Evolutionary conservation across 1,140 invertebrate genomes (phyloP), one percentile per base, ranked within the genome.

Genomic region (Listronotus oregonensis): DNA sequence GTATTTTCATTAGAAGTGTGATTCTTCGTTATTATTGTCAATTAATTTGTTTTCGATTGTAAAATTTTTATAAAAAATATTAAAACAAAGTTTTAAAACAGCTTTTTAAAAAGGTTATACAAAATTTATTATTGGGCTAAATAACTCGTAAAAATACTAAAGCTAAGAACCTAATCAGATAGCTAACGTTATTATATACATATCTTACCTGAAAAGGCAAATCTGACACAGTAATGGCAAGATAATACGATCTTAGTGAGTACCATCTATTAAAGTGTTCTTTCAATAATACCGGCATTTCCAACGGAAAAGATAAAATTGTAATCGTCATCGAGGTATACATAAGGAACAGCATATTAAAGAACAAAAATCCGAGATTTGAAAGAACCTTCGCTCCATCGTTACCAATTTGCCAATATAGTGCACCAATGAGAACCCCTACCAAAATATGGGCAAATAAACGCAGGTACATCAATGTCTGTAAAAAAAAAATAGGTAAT

Each of bases 181-280:
- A n/a, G n/a, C n/a, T n/a, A n/a, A n/a, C n/a, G n/a, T n/a, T n/a
- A n/a, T n/a, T n/a, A n/a, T n/a, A n/a, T n/a, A n/a, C n/a, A n/a
- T n/a, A n/a, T n/a, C n/a, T 68, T 71, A 77, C 75, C 87, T 98
- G 96, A 80, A 98, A 98, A 39, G 96, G 96, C 81, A 98, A 85
- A 82, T 98, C 96, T 0, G 96, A 96, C 52, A 97, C 85, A 0
- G 95, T 97, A 74, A 97, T 97, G 12, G 96, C 96, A 62, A 97
- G 80, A 80, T 98, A 99, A 79, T 98, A 99, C 0, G 94, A 91
- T 70, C 94, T 90, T 6, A 97, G 82, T 27, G 95, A 97, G 79
- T 99, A 99, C 96, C 96, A 99, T 75, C 95, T 87, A 82, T 99
- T 99, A 72, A 97, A 91, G 80, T 97, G 94, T 80, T 99, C 95